phyloP scores from a whole-genome alignment of 2,113 vertebrate genomes.

The Alligator mississippiensis region DNA sequence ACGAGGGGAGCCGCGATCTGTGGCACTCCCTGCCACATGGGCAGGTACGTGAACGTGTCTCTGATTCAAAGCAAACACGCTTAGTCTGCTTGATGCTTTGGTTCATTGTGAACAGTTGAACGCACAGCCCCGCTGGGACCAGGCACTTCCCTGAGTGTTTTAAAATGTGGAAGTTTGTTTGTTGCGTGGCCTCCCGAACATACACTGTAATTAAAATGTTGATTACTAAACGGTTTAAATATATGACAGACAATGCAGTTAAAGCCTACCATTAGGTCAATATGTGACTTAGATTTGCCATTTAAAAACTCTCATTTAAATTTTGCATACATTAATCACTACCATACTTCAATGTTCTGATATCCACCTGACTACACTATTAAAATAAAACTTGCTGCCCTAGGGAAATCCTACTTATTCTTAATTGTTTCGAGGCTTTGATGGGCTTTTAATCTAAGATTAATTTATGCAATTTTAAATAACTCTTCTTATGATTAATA shows the following conservation, averaged over 20 bases:
- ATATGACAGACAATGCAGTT: constrained; percentile 83
- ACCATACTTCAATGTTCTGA: constrained; percentile 91
- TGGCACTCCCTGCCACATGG: rapidly evolving
- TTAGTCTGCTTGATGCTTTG: not conserved
- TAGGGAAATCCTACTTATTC: constrained; percentile 97
- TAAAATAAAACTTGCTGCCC: constrained; percentile 95
- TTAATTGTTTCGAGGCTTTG: constrained; percentile 99
- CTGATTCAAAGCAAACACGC: rapidly evolving
- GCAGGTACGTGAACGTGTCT: not conserved
- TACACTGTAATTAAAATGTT: constrained; percentile 80
- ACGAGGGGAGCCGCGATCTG: rapidly evolving
- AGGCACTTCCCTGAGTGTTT: not conserved
- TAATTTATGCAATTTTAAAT: constrained; percentile 99
- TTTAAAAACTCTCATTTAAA: constrained; percentile 92
- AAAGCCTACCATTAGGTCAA: constrained; percentile 86
- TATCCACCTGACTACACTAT: constrained; percentile 97
- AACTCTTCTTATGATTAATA: constrained; percentile 99
- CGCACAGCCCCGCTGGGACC: constrained; percentile 13
- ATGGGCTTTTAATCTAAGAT: constrained; percentile 99
- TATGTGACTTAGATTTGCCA: constrained; percentile 89
- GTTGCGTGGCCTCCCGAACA: constrained; percentile 65
- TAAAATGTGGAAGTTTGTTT: constrained; percentile 72
- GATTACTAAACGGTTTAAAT: constrained; percentile 83
- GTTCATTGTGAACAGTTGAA: not conserved
- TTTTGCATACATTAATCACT: constrained; percentile 98